Conservation (phyloP, 2,888 invertebrate species). For the Stenodema calcarata region DNA sequence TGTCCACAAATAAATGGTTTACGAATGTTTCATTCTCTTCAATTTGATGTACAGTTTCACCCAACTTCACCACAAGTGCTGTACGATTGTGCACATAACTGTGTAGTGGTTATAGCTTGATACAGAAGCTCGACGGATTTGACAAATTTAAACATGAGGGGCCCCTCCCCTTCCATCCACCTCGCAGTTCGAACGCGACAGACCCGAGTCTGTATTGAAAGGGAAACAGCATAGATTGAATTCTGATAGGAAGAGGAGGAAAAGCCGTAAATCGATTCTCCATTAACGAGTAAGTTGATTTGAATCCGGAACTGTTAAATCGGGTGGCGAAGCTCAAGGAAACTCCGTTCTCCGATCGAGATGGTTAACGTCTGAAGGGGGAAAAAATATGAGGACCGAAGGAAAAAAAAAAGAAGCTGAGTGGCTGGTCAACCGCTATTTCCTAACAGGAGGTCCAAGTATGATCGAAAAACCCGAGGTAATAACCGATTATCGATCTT, state of each 20-base stretch:
- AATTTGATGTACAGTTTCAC: too few relatives aligned
- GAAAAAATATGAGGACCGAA: not conserved
- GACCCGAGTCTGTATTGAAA: not conserved
- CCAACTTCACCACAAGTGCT: too few relatives aligned
- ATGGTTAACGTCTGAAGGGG: not conserved
- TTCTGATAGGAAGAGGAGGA: not conserved
- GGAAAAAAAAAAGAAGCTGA: not conserved
- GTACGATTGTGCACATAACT: too few relatives aligned
- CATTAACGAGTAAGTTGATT: slow-evolving; percentile 42
- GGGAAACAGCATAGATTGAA: slow-evolving; percentile 40
- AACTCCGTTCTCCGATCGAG: slow-evolving; percentile 2
- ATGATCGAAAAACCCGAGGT: too few relatives aligned
- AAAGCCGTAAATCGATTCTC: slow-evolving; percentile 39
- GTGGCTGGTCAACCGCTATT: slow-evolving; percentile 21
- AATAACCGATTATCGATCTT: too few relatives aligned
- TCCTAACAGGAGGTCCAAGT: not conserved
- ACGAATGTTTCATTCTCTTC: too few relatives aligned
- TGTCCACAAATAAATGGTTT: too few relatives aligned
- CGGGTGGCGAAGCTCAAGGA: slow-evolving; percentile 37
- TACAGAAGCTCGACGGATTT: too few relatives aligned
- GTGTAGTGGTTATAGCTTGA: too few relatives aligned
- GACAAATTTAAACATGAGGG: too few relatives aligned
- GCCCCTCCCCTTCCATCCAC: not conserved
- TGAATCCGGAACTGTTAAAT: slow-evolving; percentile 47
- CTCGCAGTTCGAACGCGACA: not conserved